Evolutionary conservation across 37 sponge, comb jelly and placozoan species (phyloP).

Genomic region (Hormiphora californensis): DNA sequence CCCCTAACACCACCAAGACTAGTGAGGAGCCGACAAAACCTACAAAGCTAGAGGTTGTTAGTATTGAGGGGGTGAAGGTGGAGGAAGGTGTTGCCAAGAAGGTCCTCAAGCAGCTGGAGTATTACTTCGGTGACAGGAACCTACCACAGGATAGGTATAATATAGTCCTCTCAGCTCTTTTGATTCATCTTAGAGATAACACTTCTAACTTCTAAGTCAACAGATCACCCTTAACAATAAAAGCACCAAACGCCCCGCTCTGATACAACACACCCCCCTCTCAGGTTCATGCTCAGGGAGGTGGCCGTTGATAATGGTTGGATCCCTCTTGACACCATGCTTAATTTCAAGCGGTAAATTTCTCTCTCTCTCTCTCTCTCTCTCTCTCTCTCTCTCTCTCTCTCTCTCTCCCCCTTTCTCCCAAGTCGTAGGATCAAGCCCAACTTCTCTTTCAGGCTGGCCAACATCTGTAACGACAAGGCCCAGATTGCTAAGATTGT

Average conservation of each 20-base stretch:
- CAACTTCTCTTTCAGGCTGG: slow-evolving; percentile 26
- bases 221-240: no score
- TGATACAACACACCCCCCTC: no score
- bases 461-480: slow-evolving; percentile 18
- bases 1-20: not conserved
- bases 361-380: not conserved
- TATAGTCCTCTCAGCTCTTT: no score
- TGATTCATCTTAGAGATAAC: no score
- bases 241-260: no score
- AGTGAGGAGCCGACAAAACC: not conserved
- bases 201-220: no score
- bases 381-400: not conserved
- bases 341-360: slow-evolving; percentile 45
- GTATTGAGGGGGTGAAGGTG: not conserved
- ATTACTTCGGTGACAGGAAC: slow-evolving; percentile 49
- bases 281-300: slow-evolving; percentile 29
- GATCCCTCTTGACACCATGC: slow-evolving; percentile 27
- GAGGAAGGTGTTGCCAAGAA: slow-evolving; percentile 1
- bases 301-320: slow-evolving; percentile 38
- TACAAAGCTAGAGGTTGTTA: not conserved
- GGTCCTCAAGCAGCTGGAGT: slow-evolving; percentile 38
- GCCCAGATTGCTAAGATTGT: slow-evolving; percentile 14
- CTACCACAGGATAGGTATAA: not conserved
- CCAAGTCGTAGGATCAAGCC: no score
- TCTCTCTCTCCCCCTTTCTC: not conserved